Conservation (phyloP, 2,797 vertebrate genomes). For the Chloroceryle inda region DNA sequence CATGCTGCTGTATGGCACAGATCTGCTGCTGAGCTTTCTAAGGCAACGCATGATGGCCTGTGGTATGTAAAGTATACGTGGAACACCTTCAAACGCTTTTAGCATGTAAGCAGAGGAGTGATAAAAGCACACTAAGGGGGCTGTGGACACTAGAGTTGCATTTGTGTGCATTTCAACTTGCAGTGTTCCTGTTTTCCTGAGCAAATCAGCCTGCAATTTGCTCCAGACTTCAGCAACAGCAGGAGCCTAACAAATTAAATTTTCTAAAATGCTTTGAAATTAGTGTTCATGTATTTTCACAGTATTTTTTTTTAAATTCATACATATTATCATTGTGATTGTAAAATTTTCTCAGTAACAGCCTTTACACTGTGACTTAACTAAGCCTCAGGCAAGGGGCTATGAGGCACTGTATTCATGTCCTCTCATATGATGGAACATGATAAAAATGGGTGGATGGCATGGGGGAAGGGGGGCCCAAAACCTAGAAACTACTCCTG, state of each 20-base stretch:
- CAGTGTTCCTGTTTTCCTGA: neutral
- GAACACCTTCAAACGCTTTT: neutral
- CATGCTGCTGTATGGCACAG: neutral
- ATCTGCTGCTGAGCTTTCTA: neutral
- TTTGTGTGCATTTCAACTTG: neutral
- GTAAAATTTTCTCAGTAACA: neutral
- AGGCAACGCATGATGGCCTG: neutral
- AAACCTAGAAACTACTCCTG: neutral
- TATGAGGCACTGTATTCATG: neutral
- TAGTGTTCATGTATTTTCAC: neutral
- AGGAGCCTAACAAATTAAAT: neutral
- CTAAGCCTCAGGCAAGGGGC: neutral
- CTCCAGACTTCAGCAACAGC: neutral
- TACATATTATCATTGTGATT: neutral
- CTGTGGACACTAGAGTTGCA: neutral
- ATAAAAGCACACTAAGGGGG: neutral
- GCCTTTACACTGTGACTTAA: neutral
- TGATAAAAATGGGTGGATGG: neutral
- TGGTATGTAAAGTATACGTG: neutral
- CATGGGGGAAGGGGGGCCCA: neutral
- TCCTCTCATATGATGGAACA: neutral
- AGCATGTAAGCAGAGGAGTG: neutral
- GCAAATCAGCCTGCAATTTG: neutral
- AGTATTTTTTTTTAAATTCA: neutral
- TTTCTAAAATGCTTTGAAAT: neutral